Evolutionary conservation across 2,888 invertebrate species (phyloP).

Genomic region (Brachylomia viminalis): DNA sequence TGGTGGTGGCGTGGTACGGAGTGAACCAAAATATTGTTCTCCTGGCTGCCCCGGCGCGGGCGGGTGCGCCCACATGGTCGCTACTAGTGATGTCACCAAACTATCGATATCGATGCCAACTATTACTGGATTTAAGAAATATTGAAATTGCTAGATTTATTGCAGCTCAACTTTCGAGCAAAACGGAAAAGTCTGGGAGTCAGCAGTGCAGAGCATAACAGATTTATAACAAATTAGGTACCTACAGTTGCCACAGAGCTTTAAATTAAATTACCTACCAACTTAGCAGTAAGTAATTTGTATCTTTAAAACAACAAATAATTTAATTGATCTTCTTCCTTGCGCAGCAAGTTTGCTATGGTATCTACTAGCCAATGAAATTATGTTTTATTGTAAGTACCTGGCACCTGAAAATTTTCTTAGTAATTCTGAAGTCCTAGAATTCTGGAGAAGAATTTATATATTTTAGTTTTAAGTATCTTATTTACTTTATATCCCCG

Average conservation of each 20-base stretch:
- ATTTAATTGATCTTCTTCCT: not conserved
- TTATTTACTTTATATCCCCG: not conserved
- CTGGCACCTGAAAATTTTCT: not conserved
- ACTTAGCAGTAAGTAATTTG: not conserved
- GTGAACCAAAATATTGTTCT: constrained; percentile 89
- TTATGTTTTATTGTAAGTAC: not conserved
- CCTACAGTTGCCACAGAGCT: not conserved
- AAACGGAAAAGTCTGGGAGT: too few relatives aligned
- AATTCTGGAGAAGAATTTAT: not conserved
- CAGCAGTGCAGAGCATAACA: too few relatives aligned
- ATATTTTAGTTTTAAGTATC: not conserved
- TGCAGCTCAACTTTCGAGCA: not conserved
- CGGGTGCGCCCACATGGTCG: constrained; percentile 88
- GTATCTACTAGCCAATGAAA: not conserved
- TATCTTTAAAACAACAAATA: not conserved
- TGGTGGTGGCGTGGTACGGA: constrained; percentile 75
- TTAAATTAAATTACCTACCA: not conserved
- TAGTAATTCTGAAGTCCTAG: not conserved
- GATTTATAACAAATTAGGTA: too few relatives aligned
- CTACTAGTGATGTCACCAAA: constrained; percentile 73
- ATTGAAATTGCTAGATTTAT: not conserved
- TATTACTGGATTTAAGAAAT: not conserved
- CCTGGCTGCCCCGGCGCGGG: constrained; percentile 84
- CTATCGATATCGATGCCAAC: constrained; percentile 32
- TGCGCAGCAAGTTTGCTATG: not conserved